Conservation (phyloP, 2,113 vertebrate genomes). For the Galbula dea region DNA sequence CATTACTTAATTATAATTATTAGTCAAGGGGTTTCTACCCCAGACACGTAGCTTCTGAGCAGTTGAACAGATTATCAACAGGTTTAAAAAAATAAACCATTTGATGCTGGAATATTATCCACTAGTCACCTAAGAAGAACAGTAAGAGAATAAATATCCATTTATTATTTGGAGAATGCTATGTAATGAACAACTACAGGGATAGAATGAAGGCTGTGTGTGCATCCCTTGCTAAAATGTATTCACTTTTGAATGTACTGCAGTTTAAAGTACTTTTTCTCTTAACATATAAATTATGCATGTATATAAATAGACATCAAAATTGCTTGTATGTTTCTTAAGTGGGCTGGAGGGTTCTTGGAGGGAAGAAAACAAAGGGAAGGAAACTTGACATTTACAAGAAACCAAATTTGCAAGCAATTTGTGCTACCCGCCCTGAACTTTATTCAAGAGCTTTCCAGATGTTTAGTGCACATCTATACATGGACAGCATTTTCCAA, state of each 20-base stretch:
- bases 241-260: background rate
- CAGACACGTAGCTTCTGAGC: background rate
- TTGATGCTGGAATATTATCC: background rate
- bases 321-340: background rate
- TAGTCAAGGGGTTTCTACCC: slow-evolving; percentile 15
- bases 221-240: background rate
- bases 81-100: background rate
- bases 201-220: background rate
- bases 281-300: background rate
- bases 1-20: slow-evolving; percentile 52
- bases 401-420: background rate
- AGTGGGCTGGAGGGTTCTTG: background rate
- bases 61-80: background rate
- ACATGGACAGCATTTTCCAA: background rate
- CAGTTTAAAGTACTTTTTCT: background rate
- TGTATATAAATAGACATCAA: background rate
- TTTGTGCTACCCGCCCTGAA: background rate
- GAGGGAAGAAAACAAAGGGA: background rate
- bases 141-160: background rate
- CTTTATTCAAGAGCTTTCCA: background rate
- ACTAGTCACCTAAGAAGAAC: background rate
- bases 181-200: background rate
- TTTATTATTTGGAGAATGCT: background rate
- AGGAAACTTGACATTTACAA: background rate
- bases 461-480: background rate